Percentiles rank a stretch among this genome's conserved stretches.
Conservation (phyloP, 1,140 invertebrate species). For the Microplitis demolitor region DNA sequence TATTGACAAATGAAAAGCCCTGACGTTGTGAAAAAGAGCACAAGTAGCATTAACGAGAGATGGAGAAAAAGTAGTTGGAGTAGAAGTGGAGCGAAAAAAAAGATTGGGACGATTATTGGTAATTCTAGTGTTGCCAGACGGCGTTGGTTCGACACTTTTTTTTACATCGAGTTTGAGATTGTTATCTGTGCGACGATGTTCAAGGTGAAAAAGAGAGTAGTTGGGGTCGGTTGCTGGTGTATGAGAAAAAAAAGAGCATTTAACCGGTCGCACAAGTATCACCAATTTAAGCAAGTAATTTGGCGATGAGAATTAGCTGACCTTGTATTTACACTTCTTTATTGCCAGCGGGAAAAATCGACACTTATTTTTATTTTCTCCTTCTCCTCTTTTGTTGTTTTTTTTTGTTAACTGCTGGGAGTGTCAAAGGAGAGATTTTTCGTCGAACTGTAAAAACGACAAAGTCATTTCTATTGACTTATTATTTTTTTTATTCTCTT, state of each 20-base stretch:
- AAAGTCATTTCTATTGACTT: conserved; percentile 16
- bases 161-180: background rate
- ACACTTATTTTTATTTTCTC: background rate
- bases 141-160: conserved; percentile 1
- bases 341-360: background rate
- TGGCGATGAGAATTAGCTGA: conserved; percentile 19
- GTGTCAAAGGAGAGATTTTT: conserved; percentile 2
- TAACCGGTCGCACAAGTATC: conserved; percentile 11
- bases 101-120: conserved; percentile 9
- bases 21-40: no score
- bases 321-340: conserved; percentile 9
- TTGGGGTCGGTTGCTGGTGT: no score
- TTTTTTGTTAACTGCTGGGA: no score
- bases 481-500: no score
- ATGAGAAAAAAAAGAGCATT: background rate
- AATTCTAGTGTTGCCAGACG: conserved; percentile 16
- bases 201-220: background rate
- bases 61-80: background rate
- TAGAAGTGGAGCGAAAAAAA: background rate
- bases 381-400: no score
- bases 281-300: conserved; percentile 6
- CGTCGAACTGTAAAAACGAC: conserved; percentile 14
- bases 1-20: no score
- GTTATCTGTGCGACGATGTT: background rate
- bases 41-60: no score